Percentiles rank a stretch among this genome's conserved stretches.
Evolutionary conservation across 2,888 invertebrate species (phyloP).

Genomic region (Operophtera brumata): DNA sequence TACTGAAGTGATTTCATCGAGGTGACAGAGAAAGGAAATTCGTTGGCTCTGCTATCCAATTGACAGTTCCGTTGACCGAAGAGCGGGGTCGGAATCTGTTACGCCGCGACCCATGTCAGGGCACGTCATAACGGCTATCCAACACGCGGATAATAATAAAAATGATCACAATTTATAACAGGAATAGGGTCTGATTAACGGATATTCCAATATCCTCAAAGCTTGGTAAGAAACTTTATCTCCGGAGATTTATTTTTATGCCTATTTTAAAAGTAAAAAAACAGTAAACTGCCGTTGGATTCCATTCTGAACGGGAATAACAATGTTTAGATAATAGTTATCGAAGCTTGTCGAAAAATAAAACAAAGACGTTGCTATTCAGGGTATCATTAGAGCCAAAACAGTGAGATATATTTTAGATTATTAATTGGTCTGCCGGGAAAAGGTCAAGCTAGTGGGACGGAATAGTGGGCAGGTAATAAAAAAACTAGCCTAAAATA

Average conservation of each 20-base stretch:
- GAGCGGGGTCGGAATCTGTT: slow-evolving; percentile 58
- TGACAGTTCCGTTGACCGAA: slow-evolving; percentile 67
- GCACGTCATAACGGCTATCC: slow-evolving; percentile 58
- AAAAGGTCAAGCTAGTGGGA: too few relatives aligned
- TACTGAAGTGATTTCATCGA: slow-evolving; percentile 56
- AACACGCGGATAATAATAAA: slow-evolving; percentile 63
- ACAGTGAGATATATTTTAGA: not conserved
- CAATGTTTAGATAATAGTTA: not conserved
- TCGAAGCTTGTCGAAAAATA: not conserved
- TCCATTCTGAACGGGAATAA: not conserved
- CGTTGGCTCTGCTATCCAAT: slow-evolving; percentile 65
- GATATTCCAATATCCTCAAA: slow-evolving; percentile 47
- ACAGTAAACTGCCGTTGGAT: not conserved
- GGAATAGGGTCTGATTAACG: slow-evolving; percentile 50
- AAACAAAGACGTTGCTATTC: not conserved
- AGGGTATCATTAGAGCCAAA: not conserved
- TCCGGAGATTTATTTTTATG: slow-evolving; percentile 17
- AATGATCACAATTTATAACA: slow-evolving; percentile 51
- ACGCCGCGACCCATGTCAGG: slow-evolving; percentile 66
- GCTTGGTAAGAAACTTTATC: slow-evolving; percentile 15
- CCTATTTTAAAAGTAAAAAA: slow-evolving; percentile 2
- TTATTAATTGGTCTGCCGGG: too few relatives aligned
- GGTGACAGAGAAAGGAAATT: slow-evolving; percentile 56
- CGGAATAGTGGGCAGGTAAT: too few relatives aligned
- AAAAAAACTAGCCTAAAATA: too few relatives aligned